phyloP scores from a whole-genome alignment of 2,113 vertebrate genomes.

The Orycteropus afer region DNA sequence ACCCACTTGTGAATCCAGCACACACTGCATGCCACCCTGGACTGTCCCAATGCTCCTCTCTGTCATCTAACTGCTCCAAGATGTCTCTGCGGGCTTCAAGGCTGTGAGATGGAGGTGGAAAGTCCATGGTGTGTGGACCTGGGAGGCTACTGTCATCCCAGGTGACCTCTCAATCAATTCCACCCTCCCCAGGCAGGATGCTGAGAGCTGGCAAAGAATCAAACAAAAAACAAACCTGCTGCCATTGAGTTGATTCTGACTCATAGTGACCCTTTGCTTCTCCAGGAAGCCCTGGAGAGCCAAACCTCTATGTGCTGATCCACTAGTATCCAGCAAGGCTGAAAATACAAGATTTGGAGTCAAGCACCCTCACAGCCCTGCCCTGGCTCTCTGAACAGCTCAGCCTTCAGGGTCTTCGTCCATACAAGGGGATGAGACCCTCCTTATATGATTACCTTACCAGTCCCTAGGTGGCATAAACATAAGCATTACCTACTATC shows the following conservation, averaged over 20 bases:
- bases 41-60: neutral
- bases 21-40: neutral
- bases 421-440: neutral
- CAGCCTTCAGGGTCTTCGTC: too few species aligned
- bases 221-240: neutral
- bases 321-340: neutral
- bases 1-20: neutral
- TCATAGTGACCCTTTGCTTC: neutral
- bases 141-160: neutral
- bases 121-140: neutral
- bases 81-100: neutral
- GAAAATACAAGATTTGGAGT: neutral
- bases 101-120: neutral
- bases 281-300: neutral
- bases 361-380: neutral
- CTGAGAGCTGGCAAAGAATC: neutral
- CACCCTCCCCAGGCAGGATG: neutral
- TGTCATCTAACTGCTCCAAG: neutral
- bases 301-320: too few species aligned
- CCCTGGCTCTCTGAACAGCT: too few species aligned
- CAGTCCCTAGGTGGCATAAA: neutral
- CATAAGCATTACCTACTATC: neutral
- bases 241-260: too few species aligned
- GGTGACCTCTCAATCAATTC: neutral
- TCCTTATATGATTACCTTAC: too few species aligned